A percentile compares a stretch with the other conserved stretches of the same genome.
These are phyloP conservation scores for Myoxocephalus aenaeus DNA, from an alignment of 2,797 vertebrate genomes.

Conservation along the genomic window DNA sequence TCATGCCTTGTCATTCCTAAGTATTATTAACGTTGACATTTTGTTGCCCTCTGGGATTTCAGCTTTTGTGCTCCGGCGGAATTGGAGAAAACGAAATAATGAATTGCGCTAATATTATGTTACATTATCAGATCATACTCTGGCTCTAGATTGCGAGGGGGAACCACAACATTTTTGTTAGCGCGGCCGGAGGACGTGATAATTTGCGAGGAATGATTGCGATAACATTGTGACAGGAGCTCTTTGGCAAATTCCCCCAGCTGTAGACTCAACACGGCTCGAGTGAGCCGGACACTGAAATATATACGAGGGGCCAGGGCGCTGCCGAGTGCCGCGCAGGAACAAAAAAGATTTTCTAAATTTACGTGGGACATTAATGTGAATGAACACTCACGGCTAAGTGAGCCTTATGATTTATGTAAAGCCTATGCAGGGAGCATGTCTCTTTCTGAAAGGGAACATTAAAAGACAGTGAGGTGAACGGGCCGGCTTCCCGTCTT, in stretches of 20 bases:
- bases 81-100: slow-evolving; percentile 73
- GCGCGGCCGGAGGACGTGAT: slow-evolving; percentile 57
- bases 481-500: slow-evolving; percentile 41
- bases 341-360: slow-evolving; percentile 44
- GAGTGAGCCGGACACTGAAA: slow-evolving; percentile 59
- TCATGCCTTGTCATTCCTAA: slow-evolving; percentile 72
- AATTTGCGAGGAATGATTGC: slow-evolving; percentile 69
- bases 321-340: slow-evolving; percentile 21
- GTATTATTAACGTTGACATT: slow-evolving; percentile 78
- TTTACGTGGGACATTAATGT: slow-evolving; percentile 67
- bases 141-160: slow-evolving; percentile 53
- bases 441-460: slow-evolving; percentile 58
- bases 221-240: slow-evolving; percentile 74
- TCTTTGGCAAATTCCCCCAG: slow-evolving; percentile 44
- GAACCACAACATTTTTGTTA: slow-evolving; percentile 70
- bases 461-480: slow-evolving; percentile 60
- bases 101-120: slow-evolving; percentile 75
- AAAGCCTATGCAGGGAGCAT: slow-evolving; percentile 48
- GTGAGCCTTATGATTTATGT: slow-evolving; percentile 72
- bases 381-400: slow-evolving; percentile 68
- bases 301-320: slow-evolving; percentile 34
- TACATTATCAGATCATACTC: slow-evolving; percentile 74
- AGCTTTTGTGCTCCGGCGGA: slow-evolving; percentile 59
- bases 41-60: slow-evolving; percentile 68
- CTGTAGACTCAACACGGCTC: slow-evolving; percentile 67